Evolutionary conservation across 2,113 vertebrate species (phyloP), one percentile per base, ranked within the genome.

Genomic region (Erpornis zantholeuca): DNA sequence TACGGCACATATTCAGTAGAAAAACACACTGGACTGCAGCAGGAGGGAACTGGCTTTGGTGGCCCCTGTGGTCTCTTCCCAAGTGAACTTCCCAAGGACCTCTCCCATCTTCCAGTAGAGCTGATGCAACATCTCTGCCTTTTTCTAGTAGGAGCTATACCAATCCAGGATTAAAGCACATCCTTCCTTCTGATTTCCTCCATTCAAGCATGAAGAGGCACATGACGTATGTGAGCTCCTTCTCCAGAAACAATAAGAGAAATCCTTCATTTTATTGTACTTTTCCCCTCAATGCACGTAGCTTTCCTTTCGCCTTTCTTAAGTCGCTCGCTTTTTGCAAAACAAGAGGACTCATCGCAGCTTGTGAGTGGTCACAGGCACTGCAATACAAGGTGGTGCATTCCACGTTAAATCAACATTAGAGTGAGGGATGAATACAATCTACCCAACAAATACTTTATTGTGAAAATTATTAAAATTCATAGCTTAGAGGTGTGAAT

Each of bases 401-500:
- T 90, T 94, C 82, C 85, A 78, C 15, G 1, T 78, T 69, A 91
- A 94, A 87, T 86, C 83, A 92, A n/a, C 33, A 22, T 82, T 57
- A 54, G 12, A 76, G 57, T 57, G 75, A 96, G 88, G 65, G 59
- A 86, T 57, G 24, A 94, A 91, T 89, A 83, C 84, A 94, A 90
- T 84, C 82, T 64, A 90, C 79, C 82, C 76, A 94, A 72, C 59
- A 96, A 95, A 95, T 75, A 95, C 53, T 95, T 90, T 92, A 72
- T 95, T 2, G 4, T 96, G 90, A 95, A 90, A 97, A 96, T 97
- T 97, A 97, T 96, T 78, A 94, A 97, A 96, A 97, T 95, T 95
- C 94, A 92, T 89, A 95, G 60, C 94, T 95, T 95, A 94, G 97
- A 95, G 94, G 96, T 97, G 97, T 81, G 82, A 98, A 97, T 98